Base-by-base conservation (phyloP, 2,888 invertebrate genomes). In the Azorinus chamasolen region DNA sequence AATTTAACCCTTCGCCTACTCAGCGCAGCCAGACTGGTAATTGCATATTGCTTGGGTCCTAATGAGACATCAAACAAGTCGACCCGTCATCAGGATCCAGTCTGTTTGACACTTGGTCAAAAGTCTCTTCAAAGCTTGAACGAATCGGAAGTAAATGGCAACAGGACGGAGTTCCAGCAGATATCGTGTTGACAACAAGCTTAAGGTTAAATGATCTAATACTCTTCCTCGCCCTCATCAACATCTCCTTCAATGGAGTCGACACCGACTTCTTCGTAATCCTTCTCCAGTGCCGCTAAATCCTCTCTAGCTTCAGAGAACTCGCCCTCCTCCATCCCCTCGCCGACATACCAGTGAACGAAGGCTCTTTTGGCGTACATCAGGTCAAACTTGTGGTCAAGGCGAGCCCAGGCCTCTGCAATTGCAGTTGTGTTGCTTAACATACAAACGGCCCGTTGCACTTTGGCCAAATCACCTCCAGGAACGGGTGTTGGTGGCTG, bases 341-440 rank as follows among this genome's bases (percentile, higher is more conserved):
- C 86, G 69, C 87, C 87, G 20, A 87, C 86, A 55, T 94, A 97
- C 97, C 96, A 97, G 93, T 97, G 97, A 16, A 98, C 95, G 91
- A 97, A 98, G 10, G 97, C 97, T 72, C 96, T 94, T 91, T 97
- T 97, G 71, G 95, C 94, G 88, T 95, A 97, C 95, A 98, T 96
- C 55, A 96, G 92, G 76, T 96, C 96, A 91, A 96, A 97, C 92
- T 98, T 97, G 86, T 95, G 95, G 87, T 95, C 95, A 20, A 98
- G 93, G 66, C 96, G 95, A 76, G 95, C 95, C 96, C 97, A 97
- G 57, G 97, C 97, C 89, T 96, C 96, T n/a, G 96, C 96, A 89
- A 97, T 97, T 86, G 97, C 97, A 16, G 97, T 98, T 10, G 98
- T 98, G 94, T 98, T 98, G 91, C 96, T 96, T 62, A 97, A 94